Base-by-base conservation (phyloP, 2,888 invertebrate species). In the Dusona sp. region DNA sequence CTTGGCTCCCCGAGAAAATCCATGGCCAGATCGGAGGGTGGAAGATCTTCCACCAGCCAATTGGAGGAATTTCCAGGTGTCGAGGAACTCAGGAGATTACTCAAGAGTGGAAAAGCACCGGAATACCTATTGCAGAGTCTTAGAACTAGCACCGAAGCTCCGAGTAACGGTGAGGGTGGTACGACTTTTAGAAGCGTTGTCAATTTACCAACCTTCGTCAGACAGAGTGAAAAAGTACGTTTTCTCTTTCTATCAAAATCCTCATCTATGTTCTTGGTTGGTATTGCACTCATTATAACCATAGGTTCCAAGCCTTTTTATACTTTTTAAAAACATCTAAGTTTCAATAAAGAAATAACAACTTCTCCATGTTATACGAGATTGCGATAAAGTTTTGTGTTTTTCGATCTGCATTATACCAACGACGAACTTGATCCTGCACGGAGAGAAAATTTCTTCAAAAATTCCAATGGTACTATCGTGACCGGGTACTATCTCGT, bases 141-240 rank as follows among this genome's bases (percentile, higher is more conserved):
- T 80, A 96, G 96, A 54, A 96, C 96, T 19, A 96, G 95, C 25
- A 96, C 96, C 88, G 95, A 95, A 74, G 94, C 95, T 88, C 95
- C 95, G 0, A 95, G 95, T 89, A 94, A 95, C 89, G 92, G 94
- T 79, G 95, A 95, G 92, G 95, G 95, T 85, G 90, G 92, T 0
- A 90, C 94, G 61, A 93, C 94, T 2, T 95, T 95, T 89, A 95
- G 96, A 89, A 98, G 97, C 9, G 96, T 97, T 85, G 95, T 97
- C 64, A 96, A 97, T 92, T 94, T 98, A 83, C 97, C 97, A 1
- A 97, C 97, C 1, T 97, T 97, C 92, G 94, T 97, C 36, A 95
- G 95, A 85, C 96, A 96, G 90, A 96, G 96, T 89, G 97, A 97
- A 92, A 96, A 96, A 95, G 97, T 96, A 61, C 8, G 81, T 87